Percentiles rank a stretch among this genome's conserved stretches.
phyloP scores from a whole-genome alignment of 2,888 invertebrate genomes.

The Gymnosoma rotundatum region DNA sequence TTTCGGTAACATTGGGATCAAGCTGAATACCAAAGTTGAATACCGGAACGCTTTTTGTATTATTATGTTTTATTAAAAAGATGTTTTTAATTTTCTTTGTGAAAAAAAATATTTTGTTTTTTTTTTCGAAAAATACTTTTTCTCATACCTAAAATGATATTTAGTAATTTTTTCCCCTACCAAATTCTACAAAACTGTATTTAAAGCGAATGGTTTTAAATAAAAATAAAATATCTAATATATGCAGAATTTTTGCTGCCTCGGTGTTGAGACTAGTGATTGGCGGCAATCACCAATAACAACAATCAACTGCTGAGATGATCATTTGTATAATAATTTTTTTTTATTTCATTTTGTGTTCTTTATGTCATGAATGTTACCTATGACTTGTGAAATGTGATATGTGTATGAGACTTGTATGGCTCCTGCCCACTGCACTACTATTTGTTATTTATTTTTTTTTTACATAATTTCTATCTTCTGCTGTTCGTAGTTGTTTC shows the following conservation, averaged over 20 bases:
- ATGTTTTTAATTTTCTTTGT: too few relatives aligned
- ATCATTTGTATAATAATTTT: conserved; percentile 62
- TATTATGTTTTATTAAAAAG: too few relatives aligned
- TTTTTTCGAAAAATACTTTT: not conserved
- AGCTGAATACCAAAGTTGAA: too few relatives aligned
- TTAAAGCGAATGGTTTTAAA: conserved; percentile 41
- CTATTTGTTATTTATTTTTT: conserved; percentile 53
- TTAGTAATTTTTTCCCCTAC: not conserved
- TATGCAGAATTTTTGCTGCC: conserved; percentile 45
- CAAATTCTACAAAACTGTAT: conserved; percentile 32
- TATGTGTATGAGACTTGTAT: conserved; percentile 53
- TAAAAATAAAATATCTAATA: conserved; percentile 53
- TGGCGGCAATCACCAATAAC: conserved; percentile 67
- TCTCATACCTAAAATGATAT: conserved; percentile 1
- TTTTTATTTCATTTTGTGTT: conserved; percentile 49
- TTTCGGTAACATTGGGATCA: too few relatives aligned
- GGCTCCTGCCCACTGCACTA: conserved; percentile 59
- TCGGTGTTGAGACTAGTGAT: conserved; percentile 63
- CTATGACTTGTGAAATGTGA: conserved; percentile 68
- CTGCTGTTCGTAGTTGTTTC: conserved; percentile 46
- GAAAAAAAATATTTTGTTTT: too few relatives aligned
- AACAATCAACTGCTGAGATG: conserved; percentile 66
- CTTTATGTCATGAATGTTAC: conserved; percentile 67
- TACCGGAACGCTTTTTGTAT: too few relatives aligned
- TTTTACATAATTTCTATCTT: conserved; percentile 45